Base-by-base conservation (phyloP, 2,888 invertebrate species). In the Dolomedes plantarius region DNA sequence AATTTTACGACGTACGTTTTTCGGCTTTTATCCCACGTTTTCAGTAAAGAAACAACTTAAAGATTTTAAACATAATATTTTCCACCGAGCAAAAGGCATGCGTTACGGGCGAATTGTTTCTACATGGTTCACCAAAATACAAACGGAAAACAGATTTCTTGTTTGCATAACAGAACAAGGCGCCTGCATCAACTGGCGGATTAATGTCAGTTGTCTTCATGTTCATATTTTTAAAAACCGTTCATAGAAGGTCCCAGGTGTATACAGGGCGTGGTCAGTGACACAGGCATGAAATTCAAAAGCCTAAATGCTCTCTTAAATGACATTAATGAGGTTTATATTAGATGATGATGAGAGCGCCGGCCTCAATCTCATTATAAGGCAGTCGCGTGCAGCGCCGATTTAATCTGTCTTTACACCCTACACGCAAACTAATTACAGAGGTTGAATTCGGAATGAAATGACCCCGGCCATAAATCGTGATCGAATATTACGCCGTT, bases 271-370 rank as follows among this genome's bases (percentile, higher is more conserved):
- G 80, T 81, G 80, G 80, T 56, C 80, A 19, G 1, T 68, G 50
- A 32, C 39, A 71, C 41, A 67, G 46, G 29, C 11, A 7, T 73
- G 16, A 41, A 46, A 46, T 11, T 29, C 0, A 36, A 64, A 39
- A 62, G 62, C 31, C 65, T 65, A 80, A 80, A 73, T 32, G 71
- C 32, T 29, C 41, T 27, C 28, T 72, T 73, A 73, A 80, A 80
- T 80, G 81, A 75, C 81, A 75, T 50, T 81, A 81, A 81, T 81
- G 81, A 81, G 74, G 56, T 41, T 81, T 81, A 75, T 81, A 81
- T 81, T 81, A 69, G 74, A 69, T 81, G 81, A 74, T 62, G 80
- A 67, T 80, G 73, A 67, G 75, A 78, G 29, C 50, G 41, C n/a
- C 39, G 16, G 41, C 27, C 65, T 6, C 78, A 27, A 64, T 64